Percentiles rank a stretch among this genome's conserved stretches.
phyloP scores from a whole-genome alignment of 2,113 vertebrate genomes.

The Erinaceus europaeus region DNA sequence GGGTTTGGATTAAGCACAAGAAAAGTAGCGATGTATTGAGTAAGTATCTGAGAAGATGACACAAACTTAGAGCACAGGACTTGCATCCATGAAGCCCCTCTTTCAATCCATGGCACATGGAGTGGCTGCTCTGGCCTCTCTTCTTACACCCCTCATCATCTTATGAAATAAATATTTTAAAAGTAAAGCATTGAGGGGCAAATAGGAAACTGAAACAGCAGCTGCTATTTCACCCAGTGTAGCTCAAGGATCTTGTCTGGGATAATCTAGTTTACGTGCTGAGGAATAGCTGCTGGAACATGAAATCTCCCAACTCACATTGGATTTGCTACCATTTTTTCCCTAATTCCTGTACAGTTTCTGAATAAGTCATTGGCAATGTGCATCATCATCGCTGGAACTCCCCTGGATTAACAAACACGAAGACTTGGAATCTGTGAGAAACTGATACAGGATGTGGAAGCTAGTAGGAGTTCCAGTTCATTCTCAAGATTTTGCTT shows the following conservation, averaged over 20 bases:
- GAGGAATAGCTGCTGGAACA: background rate
- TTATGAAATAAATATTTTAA: too few species aligned
- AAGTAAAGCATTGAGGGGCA: background rate
- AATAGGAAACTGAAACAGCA: background rate
- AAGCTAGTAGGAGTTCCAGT: background rate
- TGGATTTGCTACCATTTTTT: too few species aligned
- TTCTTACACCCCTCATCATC: too few species aligned
- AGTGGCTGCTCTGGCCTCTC: too few species aligned
- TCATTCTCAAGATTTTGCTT: background rate
- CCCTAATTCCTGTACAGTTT: too few species aligned
- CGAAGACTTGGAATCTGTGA: background rate
- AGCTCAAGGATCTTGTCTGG: background rate
- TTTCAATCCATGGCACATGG: too few species aligned
- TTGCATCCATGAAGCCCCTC: too few species aligned
- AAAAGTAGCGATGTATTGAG: too few species aligned
- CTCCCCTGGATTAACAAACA: background rate
- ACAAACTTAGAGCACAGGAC: too few species aligned
- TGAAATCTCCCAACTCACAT: background rate
- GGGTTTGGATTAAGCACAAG: background rate
- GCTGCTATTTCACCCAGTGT: background rate
- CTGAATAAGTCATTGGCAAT: background rate
- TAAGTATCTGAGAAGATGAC: too few species aligned
- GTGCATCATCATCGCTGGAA: background rate
- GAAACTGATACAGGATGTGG: background rate
- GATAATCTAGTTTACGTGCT: background rate